Base-by-base conservation (phyloP, 1,140 invertebrate species). In the Camponotus floridanus region DNA sequence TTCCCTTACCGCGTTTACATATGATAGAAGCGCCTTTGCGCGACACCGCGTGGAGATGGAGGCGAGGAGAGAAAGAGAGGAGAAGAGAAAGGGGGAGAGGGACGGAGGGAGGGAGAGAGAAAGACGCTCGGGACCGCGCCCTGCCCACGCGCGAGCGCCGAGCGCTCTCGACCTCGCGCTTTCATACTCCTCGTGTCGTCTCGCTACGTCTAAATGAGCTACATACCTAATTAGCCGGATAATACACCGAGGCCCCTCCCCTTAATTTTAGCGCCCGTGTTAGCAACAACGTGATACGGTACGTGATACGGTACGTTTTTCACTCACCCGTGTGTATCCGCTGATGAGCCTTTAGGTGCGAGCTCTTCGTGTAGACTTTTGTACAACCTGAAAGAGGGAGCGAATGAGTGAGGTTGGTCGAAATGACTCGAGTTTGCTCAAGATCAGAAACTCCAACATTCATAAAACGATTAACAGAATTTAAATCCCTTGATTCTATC, bases 341-440 rank as follows among this genome's bases (percentile, higher is more conserved):
- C 95, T 99, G 98, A 96, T 99, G 99, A 76, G 99, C 99, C 95
- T 99, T 99, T 13, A 99, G 96, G 95, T 99, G 99, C 88, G 99
- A 99, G 95, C 98, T 99, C 96, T 99, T 99, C 65, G 99, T 99
- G 95, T 99, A 99, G 61, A 99, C 98, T 96, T 99, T 99, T 91
- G 97, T 97, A 95, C 99, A 99, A 92, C 98, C 99, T 98, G 96
- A 61, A 96, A 97, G 81, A 74, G 57, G 57, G 36, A 70, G 59
- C 26, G 13, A 61, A 18, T 7, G 55, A n/a, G 33, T 55, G 21
- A 18, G 31, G 36, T 57, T 42, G 26, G 18, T 70, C 11, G 8
- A 70, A 33, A 51, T n/a, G 15, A 71, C 51, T 6, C 3, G 18
- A 51, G 48, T 18, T 51, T 11, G 42, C 42, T 48, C 13, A n/a